Evolutionary conservation across 2,797 vertebrate species (phyloP), one percentile per base, ranked within the genome.

Genomic region (Sebastes aleutianus): DNA sequence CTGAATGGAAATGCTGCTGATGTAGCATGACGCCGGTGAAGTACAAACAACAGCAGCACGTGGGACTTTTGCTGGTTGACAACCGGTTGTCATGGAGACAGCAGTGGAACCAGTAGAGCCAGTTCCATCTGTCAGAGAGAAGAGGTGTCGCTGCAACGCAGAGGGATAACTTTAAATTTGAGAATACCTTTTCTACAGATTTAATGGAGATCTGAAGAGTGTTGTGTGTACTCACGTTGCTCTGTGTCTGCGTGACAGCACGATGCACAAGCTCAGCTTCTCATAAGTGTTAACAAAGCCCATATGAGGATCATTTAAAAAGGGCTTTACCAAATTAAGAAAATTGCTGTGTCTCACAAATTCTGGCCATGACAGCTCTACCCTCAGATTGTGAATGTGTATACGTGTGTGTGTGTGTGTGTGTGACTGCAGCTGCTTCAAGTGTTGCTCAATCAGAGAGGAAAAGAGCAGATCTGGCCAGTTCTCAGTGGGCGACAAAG

Each of bases 361-460:
- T 58, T 82, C 22, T 82, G 68, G 54, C 70, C 66, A 14, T 59
- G 39, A 74, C 39, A 54, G 54, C 27, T 59, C 56, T 81, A 6
- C 76, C 58, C 61, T 84, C 22, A 74, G 70, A 85, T 54, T 57
- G 29, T 26, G 8, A 4, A 20, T 68, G 27, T 68, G 66, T 36
- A 22, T 34, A 20, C 29, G 29, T 54, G 39, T 59, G 14, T 31
- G 32, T 59, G 14, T 53, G 32, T 50, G 32, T 76, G 18, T 53
- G 32, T 59, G 14, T 43, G 32, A 62, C 22, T 79, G 47, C 83
- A 88, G 83, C 74, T 87, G 71, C 69, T 77, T 67, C 20, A 71
- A 78, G 53, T 79, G 71, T 88, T 88, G 83, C 89, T 90, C 78
- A 89, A 85, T 71, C 62, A 50, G 26, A 76, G 39, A 70, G 76